Percentiles rank a stretch among this genome's conserved stretches.
Evolutionary conservation across 2,113 vertebrate genomes (phyloP).

Genomic region (Eulemur macaco): DNA sequence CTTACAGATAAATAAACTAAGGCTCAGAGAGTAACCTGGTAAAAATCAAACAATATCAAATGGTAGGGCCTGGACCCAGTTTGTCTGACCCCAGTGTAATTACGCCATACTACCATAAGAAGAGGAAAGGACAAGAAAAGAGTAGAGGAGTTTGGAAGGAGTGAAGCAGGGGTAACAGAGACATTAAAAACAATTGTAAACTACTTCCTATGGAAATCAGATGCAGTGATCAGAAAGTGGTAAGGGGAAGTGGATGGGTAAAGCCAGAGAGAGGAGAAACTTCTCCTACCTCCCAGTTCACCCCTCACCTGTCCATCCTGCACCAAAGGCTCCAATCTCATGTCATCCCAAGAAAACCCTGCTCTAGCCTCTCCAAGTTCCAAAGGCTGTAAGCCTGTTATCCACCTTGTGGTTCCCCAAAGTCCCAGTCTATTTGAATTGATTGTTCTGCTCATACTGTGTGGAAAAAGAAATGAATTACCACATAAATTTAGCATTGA

Average conservation of each 20-base stretch:
- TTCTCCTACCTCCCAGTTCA: neutral
- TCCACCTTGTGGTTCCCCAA: neutral
- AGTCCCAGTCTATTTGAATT: neutral
- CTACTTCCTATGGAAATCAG: neutral
- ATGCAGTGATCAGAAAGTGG: neutral
- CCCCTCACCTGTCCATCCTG: neutral
- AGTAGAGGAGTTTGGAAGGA: neutral
- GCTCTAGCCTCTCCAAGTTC: neutral
- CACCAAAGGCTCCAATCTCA: neutral
- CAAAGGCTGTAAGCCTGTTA: neutral
- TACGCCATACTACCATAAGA: neutral
- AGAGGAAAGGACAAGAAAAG: neutral
- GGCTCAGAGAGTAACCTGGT: neutral
- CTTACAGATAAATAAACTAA: neutral
- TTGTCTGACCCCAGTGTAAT: neutral
- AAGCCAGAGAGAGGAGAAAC: neutral
- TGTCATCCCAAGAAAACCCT: neutral
- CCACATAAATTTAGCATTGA: neutral
- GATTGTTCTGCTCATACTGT: neutral
- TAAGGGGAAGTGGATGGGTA: neutral
- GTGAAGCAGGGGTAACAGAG: neutral
- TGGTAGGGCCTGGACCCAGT: neutral
- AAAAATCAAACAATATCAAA: neutral
- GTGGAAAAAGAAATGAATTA: neutral
- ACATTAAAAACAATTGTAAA: neutral